These are phyloP conservation scores for Drosophila persimilis DNA, from an alignment of 1,140 invertebrate genomes.

Conservation along the genomic window DNA sequence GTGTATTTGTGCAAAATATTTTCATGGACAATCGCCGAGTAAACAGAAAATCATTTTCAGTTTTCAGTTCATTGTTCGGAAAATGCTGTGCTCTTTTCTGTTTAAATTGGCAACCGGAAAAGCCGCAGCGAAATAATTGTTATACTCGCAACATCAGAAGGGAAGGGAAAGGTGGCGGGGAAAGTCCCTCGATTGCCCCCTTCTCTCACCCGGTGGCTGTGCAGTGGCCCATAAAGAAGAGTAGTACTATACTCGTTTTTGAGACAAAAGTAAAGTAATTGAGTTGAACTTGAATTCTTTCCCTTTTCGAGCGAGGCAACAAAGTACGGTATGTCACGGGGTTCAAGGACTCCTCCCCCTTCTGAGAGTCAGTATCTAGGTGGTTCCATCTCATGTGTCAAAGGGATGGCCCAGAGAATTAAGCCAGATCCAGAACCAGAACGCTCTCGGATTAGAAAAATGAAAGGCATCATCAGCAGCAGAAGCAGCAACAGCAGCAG, in stretches of 20 bases:
- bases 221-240: slow-evolving; percentile 1
- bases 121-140: slow-evolving; percentile 28
- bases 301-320: slow-evolving; percentile 15
- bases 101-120: slow-evolving; percentile 43
- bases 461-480: slow-evolving; percentile 13
- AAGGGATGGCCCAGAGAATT: slow-evolving; percentile 57
- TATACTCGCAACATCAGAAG: slow-evolving; percentile 14
- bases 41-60: slow-evolving; percentile 53
- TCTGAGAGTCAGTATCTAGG: not conserved
- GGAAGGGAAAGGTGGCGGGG: not conserved
- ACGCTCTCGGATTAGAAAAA: slow-evolving; percentile 53
- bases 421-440: slow-evolving; percentile 26
- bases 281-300: slow-evolving; percentile 25
- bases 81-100: slow-evolving; percentile 43
- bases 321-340: slow-evolving; percentile 16
- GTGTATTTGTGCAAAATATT: slow-evolving; percentile 24
- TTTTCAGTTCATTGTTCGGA: slow-evolving; percentile 52
- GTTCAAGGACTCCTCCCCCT: slow-evolving; percentile 54
- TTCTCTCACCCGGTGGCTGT: not conserved
- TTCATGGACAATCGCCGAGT: slow-evolving; percentile 49
- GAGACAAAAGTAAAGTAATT: slow-evolving; percentile 20
- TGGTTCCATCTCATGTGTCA: slow-evolving; percentile 50
- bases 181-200: not conserved
- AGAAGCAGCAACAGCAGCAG: slow-evolving; percentile 6
- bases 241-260: not conserved